Percentiles rank a stretch among this genome's conserved stretches.
Evolutionary conservation across 1,140 invertebrate genomes (phyloP).

Genomic region (Macrotrachela quadricornifera): DNA sequence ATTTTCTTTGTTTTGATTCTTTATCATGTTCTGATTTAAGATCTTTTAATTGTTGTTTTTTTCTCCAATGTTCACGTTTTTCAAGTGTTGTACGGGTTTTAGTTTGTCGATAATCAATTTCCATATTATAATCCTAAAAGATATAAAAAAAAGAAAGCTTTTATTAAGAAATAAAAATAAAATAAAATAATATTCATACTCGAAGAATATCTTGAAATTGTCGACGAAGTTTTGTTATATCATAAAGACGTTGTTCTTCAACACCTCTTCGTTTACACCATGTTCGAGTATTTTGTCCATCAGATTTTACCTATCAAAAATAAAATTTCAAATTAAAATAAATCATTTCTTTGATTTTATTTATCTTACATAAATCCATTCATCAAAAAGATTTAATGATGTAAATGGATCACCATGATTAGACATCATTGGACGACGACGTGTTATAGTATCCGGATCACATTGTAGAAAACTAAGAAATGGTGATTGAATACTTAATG

Average conservation of each 20-base stretch:
- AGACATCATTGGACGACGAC: constrained; percentile 57
- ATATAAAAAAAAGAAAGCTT: no score
- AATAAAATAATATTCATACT: constrained; percentile 24
- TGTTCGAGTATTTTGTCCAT: constrained; percentile 34
- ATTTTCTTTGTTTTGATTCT: constrained; percentile 43
- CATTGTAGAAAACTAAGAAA: constrained; percentile 68
- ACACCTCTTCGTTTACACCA: constrained; percentile 70
- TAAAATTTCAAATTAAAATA: neutral
- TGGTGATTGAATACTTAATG: constrained; percentile 72
- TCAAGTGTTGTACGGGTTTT: no score
- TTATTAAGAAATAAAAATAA: no score
- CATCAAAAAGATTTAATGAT: constrained; percentile 61
- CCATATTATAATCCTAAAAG: no score
- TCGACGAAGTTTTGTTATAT: constrained; percentile 68
- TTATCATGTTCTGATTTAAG: constrained; percentile 47
- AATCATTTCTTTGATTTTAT: no score
- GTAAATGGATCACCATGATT: constrained; percentile 87
- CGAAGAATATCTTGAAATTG: constrained; percentile 68
- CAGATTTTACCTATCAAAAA: constrained; percentile 19
- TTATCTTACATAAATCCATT: constrained; percentile 47
- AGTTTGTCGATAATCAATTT: no score
- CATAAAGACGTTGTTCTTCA: constrained; percentile 87
- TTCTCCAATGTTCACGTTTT: no score
- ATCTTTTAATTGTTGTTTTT: constrained; percentile 47
- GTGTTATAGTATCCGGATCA: constrained; percentile 55